Base-by-base conservation (phyloP, 92 coral and sea anemone species). In the Palythoa grandiflora region DNA sequence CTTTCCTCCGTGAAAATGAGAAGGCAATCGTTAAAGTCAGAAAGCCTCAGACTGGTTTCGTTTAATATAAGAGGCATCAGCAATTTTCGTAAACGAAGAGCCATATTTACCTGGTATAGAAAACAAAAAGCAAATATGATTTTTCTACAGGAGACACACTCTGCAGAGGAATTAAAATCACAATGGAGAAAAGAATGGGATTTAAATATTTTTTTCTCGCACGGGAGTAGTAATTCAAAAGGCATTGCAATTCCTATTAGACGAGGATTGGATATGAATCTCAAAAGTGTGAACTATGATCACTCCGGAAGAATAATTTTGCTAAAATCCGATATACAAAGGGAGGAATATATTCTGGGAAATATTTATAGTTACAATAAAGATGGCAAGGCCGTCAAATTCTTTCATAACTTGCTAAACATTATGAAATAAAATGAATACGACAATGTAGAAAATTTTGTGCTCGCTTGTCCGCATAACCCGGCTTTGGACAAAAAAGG, bases 131-230 rank as follows among this genome's bases (percentile, higher is more conserved):
- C 37, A 12, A 60, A 66, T 20, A 14, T 65, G 0, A 83, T 83
- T 14, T 74, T 75, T 3, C 3, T 86, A 7, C 89, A 86, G 75
- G 89, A 75, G 38, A 86, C 83, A 3, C 89, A 86, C 38, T 38
- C 47, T 7, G 36, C 83, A 17, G 6, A 38, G 5, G 37, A 35
- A 1, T 19, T 55, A 0, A 83, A 73, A 38, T 14, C 12, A 59
- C n/a, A 39, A 51, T 86, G 89, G 89, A 15, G 57, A 35, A 50
- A 35, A 12, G 83, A 86, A 75, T 86, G 89, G 89, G 75, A 63
- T 2, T 8, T 1, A 6, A 44, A 60, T 9, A 15, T 52, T 5
- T 2, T 86, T 20, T 86, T 65, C 71, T 65, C 37, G 0, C 37
- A 65, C 9, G 71, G 71, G 36, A 65, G 36, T 3, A 16, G 8